A percentile compares a stretch with the other conserved stretches of the same genome.
Conservation (phyloP, 92 coral and sea anemone genomes). For the Paragorgia papillata region DNA sequence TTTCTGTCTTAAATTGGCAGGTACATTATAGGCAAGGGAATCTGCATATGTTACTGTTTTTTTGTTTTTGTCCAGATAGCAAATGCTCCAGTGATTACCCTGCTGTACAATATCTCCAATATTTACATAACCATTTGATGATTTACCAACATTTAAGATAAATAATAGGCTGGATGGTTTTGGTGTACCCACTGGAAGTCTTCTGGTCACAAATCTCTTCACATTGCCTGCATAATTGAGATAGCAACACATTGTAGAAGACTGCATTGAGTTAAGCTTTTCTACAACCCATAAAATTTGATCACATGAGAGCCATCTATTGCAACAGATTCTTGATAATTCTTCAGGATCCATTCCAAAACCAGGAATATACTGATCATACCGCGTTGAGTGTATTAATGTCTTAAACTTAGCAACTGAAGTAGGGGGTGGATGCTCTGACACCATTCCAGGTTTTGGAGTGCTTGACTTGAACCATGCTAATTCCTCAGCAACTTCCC, state of each 20-base stretch:
- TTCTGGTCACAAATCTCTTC: constrained; percentile 31
- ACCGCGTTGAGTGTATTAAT: constrained; percentile 46
- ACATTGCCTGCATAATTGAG: constrained; percentile 28
- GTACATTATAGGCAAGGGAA: constrained; percentile 51
- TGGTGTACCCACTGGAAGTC: constrained; percentile 3
- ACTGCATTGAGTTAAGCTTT: constrained; percentile 44
- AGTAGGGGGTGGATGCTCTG: constrained; percentile 48
- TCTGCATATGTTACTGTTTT: constrained; percentile 44
- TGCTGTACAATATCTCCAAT: constrained; percentile 16
- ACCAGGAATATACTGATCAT: constrained; percentile 36
- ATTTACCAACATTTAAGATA: constrained; percentile 7
- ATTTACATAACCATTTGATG: constrained; percentile 25
- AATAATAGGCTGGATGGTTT: constrained; percentile 42
- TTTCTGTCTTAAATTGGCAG: constrained; percentile 29
- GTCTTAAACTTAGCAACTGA: constrained; percentile 45
- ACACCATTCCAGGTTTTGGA: constrained; percentile 36
- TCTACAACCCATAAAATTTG: constrained; percentile 37
- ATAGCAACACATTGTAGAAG: constrained; percentile 34
- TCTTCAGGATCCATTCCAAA: constrained; percentile 47
- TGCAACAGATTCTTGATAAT: constrained; percentile 44
- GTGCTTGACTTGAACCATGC: constrained; percentile 46
- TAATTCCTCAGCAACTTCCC: constrained; percentile 54
- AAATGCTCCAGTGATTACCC: constrained; percentile 52
- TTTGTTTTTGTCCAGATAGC: constrained; percentile 28
- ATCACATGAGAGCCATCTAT: constrained; percentile 55